These are phyloP conservation scores for Erpobdella octoculata DNA, from an alignment of 2,888 invertebrate species.

Conservation along the genomic window DNA sequence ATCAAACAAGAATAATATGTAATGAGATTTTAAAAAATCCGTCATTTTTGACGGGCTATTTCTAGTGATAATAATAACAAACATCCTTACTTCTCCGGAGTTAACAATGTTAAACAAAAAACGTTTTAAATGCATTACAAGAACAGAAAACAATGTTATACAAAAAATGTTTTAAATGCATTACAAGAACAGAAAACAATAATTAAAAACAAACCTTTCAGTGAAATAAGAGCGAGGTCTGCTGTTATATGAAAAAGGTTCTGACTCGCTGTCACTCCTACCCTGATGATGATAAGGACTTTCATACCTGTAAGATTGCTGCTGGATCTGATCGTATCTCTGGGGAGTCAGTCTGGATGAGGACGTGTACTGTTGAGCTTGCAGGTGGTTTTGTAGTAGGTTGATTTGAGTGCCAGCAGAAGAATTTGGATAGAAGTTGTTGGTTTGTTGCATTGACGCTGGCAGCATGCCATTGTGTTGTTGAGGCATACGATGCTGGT, in stretches of 20 bases:
- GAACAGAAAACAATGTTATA: neutral
- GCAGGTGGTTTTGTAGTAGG: neutral
- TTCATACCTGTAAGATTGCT: conserved; percentile 27
- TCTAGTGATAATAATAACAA: too few species aligned
- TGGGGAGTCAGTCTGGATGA: neutral
- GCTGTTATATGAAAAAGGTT: conserved; percentile 73
- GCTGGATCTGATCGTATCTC: conserved; percentile 1
- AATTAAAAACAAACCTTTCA: conserved; percentile 40
- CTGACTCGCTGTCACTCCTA: conserved; percentile 52
- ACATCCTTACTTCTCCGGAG: too few species aligned
- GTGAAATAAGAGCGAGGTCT: conserved; percentile 58
- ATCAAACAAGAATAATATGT: too few species aligned
- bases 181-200: neutral
- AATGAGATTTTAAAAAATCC: too few species aligned
- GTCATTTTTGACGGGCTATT: too few species aligned
- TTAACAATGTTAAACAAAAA: too few species aligned
- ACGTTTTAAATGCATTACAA: neutral
- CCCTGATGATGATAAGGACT: conserved; percentile 39
- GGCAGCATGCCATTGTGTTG: neutral
- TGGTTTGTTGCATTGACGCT: neutral
- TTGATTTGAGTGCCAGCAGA: neutral
- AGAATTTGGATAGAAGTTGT: neutral
- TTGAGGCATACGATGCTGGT: neutral
- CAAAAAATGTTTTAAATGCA: neutral
- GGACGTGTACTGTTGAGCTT: neutral